Evolutionary conservation across 2,888 invertebrate genomes (phyloP).

Genomic region (Cataglyphis rosenhaueri): DNA sequence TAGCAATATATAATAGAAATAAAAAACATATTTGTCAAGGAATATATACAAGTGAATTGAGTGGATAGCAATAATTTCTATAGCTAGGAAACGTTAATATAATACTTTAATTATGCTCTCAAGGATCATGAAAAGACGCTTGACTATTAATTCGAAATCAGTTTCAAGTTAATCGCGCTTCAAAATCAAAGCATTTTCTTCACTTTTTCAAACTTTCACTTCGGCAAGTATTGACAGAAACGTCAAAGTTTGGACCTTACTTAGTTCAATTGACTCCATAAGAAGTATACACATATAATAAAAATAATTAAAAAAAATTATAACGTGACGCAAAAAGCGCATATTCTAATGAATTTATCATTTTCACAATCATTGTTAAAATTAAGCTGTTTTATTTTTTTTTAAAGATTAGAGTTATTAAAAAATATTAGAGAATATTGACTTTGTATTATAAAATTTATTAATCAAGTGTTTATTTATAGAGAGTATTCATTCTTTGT

Average conservation of each 20-base stretch:
- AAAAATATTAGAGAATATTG: neutral
- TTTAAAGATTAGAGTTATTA: neutral
- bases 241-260: slow-evolving; percentile 44
- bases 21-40: neutral
- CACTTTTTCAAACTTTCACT: slow-evolving; percentile 50
- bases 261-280: slow-evolving; percentile 43
- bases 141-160: slow-evolving; percentile 39
- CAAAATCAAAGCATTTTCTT: slow-evolving; percentile 40
- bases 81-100: neutral
- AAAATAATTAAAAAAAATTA: slow-evolving; percentile 34
- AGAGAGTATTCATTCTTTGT: neutral
- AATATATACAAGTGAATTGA: neutral
- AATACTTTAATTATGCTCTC: slow-evolving; percentile 29
- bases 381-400: neutral
- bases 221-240: slow-evolving; percentile 48
- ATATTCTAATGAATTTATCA: slow-evolving; percentile 27
- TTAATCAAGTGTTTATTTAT: neutral
- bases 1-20: neutral
- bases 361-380: neutral
- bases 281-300: slow-evolving; percentile 23
- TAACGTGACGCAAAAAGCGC: neutral
- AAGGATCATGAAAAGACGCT: slow-evolving; percentile 28
- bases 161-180: slow-evolving; percentile 42
- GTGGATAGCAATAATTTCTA: neutral
- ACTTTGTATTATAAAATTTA: neutral